These are phyloP conservation scores for Hormiphora californensis DNA, from an alignment of 37 sponge, comb jelly and placozoan species.

Conservation along the genomic window DNA sequence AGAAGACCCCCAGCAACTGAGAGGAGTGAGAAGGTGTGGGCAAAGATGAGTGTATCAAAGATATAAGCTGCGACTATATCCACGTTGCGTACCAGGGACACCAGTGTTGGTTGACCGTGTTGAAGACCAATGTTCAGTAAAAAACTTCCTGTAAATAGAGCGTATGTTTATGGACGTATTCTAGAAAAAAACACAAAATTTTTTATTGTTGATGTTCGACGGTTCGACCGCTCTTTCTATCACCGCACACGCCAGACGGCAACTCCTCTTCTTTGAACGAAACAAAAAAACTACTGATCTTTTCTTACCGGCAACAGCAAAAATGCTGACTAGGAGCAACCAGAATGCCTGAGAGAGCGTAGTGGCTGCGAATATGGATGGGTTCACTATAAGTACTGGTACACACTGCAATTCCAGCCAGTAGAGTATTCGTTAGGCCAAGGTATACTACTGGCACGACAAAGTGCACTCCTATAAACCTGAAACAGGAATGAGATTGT, in stretches of 20 bases:
- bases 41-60: neutral
- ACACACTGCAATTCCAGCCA: neutral
- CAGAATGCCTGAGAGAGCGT: neutral
- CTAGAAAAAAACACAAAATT: no score
- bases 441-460: constrained; percentile 42
- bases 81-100: neutral
- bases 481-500: no score
- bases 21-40: neutral
- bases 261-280: no score
- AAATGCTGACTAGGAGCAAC: constrained; percentile 6
- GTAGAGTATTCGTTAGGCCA: neutral
- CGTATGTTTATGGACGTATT: no score
- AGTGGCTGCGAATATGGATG: neutral
- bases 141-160: constrained; percentile 27
- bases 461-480: constrained; percentile 2
- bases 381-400: neutral
- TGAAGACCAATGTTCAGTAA: constrained; percentile 19
- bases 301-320: constrained; percentile 26
- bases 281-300: no score
- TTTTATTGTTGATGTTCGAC: no score
- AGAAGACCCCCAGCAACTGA: neutral
- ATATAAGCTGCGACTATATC: constrained; percentile 20
- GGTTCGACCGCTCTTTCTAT: no score
- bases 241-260: no score
- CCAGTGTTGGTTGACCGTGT: constrained; percentile 33